These are phyloP conservation scores for Biston stratarius DNA, from an alignment of 2,888 invertebrate species.

Conservation along the genomic window DNA sequence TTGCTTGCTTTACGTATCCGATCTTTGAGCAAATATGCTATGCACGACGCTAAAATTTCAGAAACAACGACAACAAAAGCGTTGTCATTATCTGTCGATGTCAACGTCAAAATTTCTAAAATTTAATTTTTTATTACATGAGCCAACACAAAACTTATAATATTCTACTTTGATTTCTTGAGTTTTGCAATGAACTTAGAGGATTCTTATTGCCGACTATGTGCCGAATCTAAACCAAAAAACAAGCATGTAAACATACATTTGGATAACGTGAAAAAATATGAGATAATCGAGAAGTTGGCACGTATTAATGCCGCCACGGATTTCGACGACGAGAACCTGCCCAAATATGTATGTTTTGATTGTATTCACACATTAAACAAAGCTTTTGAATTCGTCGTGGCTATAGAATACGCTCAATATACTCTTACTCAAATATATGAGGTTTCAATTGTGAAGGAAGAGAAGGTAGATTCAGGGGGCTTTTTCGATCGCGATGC, in stretches of 20 bases:
- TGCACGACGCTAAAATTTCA: no score
- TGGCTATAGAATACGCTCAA: conserved; percentile 64
- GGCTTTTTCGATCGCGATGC: conserved; percentile 28
- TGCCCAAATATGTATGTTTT: conserved; percentile 68
- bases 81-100: no score
- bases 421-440: conserved; percentile 51
- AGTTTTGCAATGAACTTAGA: conserved; percentile 47
- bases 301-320: conserved; percentile 56
- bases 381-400: conserved; percentile 63
- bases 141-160: no score
- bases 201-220: conserved; percentile 60
- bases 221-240: conserved; percentile 61
- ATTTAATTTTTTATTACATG: no score
- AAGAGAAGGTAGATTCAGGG: conserved; percentile 48
- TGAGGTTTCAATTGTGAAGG: conserved; percentile 54
- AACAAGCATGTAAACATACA: conserved; percentile 60
- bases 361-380: conserved; percentile 61
- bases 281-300: conserved; percentile 60
- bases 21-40: no score
- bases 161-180: background rate
- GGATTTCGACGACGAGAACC: conserved; percentile 53
- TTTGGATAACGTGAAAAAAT: conserved; percentile 48
- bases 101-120: no score
- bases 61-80: no score
- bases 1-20: no score